Conservation (phyloP, 2,888 invertebrate species). For the Amphipyra berbera region DNA sequence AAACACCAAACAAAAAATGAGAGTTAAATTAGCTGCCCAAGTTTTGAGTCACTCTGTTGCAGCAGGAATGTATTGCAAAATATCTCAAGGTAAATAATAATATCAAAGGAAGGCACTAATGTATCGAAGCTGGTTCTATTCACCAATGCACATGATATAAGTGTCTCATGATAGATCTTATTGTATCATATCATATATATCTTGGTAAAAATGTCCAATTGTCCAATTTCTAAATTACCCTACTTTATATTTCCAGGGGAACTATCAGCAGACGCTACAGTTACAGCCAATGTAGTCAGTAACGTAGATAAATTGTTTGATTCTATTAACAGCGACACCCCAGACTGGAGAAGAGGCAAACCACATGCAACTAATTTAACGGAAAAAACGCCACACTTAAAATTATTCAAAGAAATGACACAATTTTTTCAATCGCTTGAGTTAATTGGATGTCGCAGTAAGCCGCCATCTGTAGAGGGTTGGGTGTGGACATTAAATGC, state of each 20-base stretch:
- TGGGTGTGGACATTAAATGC: conserved; percentile 4
- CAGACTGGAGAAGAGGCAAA: background rate
- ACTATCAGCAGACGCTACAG: background rate
- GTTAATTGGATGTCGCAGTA: background rate
- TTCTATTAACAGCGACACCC: background rate
- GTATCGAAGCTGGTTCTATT: background rate
- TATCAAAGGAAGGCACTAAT: background rate
- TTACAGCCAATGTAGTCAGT: background rate
- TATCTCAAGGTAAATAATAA: conserved; percentile 4
- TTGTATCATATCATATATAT: too few species aligned
- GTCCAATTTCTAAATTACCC: too few species aligned
- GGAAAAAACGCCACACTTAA: background rate
- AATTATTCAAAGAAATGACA: background rate
- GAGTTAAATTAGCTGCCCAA: conserved; percentile 20
- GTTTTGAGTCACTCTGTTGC: conserved; percentile 31
- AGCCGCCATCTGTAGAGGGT: background rate
- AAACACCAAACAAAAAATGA: conserved; percentile 12
- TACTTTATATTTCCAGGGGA: background rate
- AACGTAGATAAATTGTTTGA: background rate
- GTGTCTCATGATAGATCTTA: too few species aligned
- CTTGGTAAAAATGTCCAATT: too few species aligned
- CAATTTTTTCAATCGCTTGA: background rate
- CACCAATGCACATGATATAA: too few species aligned
- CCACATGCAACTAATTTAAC: background rate
- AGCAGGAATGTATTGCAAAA: conserved; percentile 11